phyloP scores from a whole-genome alignment of 2,888 invertebrate genomes.

The Tuta absoluta region DNA sequence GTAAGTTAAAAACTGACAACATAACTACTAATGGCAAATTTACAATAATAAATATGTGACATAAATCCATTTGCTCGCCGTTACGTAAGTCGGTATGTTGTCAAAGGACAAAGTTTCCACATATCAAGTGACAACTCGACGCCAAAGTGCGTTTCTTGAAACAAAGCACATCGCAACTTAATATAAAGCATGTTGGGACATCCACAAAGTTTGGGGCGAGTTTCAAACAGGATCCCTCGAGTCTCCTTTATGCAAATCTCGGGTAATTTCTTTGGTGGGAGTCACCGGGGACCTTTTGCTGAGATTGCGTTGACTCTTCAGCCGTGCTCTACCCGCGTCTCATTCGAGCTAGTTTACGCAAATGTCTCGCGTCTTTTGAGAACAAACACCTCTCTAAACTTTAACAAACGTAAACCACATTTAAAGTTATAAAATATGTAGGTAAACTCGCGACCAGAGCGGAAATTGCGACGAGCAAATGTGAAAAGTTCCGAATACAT shows the following conservation, averaged over 20 bases:
- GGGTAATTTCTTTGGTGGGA: slow-evolving; percentile 75
- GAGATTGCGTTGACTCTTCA: slow-evolving; percentile 71
- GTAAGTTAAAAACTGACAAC: no score
- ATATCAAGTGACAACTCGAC: slow-evolving; percentile 48
- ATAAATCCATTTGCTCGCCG: no score
- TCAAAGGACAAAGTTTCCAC: slow-evolving; percentile 41
- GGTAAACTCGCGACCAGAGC: slow-evolving; percentile 38
- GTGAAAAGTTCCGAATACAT: slow-evolving; percentile 53
- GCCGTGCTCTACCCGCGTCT: slow-evolving; percentile 54
- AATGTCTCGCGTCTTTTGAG: slow-evolving; percentile 13
- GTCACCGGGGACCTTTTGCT: slow-evolving; percentile 67
- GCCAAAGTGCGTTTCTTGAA: slow-evolving; percentile 47
- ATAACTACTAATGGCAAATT: no score
- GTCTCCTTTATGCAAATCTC: slow-evolving; percentile 77
- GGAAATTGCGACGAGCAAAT: slow-evolving; percentile 60
- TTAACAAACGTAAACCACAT: slow-evolving; percentile 7
- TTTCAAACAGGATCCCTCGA: slow-evolving; percentile 72
- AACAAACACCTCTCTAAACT: slow-evolving; percentile 5
- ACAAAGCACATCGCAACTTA: slow-evolving; percentile 66
- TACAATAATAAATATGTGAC: no score
- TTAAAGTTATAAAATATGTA: slow-evolving; percentile 15
- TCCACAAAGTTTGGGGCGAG: slow-evolving; percentile 68
- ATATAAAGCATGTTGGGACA: slow-evolving; percentile 70
- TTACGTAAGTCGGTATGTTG: no score
- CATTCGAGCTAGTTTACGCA: slow-evolving; percentile 37